These are phyloP conservation scores for Sphaeramia orbicularis DNA, from an alignment of 2,797 vertebrate genomes.

Conservation along the genomic window DNA sequence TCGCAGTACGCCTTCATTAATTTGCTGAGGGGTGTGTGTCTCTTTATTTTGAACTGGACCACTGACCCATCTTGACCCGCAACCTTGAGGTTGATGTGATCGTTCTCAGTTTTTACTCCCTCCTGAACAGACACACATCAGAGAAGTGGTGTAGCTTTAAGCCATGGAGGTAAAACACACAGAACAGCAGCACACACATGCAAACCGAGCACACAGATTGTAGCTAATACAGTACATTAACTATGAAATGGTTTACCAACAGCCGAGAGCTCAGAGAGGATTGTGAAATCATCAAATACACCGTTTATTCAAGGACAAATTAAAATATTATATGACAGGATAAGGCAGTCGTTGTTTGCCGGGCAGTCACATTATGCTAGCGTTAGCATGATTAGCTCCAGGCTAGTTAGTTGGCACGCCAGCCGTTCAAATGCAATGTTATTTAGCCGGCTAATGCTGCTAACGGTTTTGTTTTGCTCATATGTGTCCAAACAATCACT, in stretches of 20 bases:
- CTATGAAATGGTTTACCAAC: neutral
- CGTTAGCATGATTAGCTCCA: conserved; percentile 72
- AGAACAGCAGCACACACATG: neutral
- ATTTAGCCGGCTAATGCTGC: conserved; percentile 60
- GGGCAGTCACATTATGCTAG: conserved; percentile 54
- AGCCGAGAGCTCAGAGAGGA: too few species aligned
- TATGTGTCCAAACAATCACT: neutral
- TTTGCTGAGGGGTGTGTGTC: conserved; percentile 94
- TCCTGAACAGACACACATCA: conserved; percentile 80
- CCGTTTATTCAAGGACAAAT: neutral
- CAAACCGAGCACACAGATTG: neutral
- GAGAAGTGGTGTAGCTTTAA: neutral
- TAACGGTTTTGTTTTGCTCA: conserved; percentile 32
- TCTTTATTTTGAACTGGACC: conserved; percentile 96
- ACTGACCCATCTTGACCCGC: conserved; percentile 94
- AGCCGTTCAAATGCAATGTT: conserved; percentile 8
- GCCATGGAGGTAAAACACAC: neutral
- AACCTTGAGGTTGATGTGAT: conserved; percentile 96
- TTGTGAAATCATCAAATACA: too few species aligned
- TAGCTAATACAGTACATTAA: neutral
- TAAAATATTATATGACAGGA: neutral
- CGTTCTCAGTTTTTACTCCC: conserved; percentile 94
- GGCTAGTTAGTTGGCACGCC: conserved; percentile 39
- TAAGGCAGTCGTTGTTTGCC: neutral
- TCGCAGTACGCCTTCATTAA: conserved; percentile 97